Evolutionary conservation across 2,797 vertebrate genomes (phyloP).

Genomic region (Poeciliopsis paucimaculata): DNA sequence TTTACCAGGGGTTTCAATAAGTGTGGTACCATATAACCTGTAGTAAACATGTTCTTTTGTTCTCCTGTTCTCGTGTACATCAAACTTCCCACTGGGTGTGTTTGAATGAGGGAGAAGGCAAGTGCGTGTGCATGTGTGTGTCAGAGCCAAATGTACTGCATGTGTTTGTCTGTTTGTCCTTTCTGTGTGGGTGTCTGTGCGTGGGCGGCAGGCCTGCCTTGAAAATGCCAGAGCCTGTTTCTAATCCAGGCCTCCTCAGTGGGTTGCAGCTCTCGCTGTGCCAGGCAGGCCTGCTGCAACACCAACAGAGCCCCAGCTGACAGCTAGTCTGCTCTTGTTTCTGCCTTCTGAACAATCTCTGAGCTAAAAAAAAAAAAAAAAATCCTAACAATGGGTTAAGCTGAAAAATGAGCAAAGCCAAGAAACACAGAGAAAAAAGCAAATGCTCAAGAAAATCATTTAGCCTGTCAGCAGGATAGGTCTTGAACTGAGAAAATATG

Average conservation of each 20-base stretch:
- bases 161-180: constrained; percentile 67
- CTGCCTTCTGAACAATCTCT: constrained; percentile 48
- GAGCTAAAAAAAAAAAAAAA: constrained; percentile 22
- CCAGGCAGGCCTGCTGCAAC: constrained; percentile 71
- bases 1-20: not conserved
- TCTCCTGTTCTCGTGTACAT: constrained; percentile 45
- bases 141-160: constrained; percentile 55
- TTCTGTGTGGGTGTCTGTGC: constrained; percentile 69
- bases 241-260: constrained; percentile 77
- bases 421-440: constrained; percentile 7
- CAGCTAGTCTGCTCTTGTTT: constrained; percentile 66
- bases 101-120: constrained; percentile 10
- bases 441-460: constrained; percentile 22
- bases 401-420: constrained; percentile 23
- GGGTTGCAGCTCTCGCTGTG: constrained; percentile 70
- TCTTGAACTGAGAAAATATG: constrained; percentile 10
- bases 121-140: constrained; percentile 25
- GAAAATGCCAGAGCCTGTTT: constrained; percentile 73
- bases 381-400: constrained; percentile 56
- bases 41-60: constrained; percentile 31
- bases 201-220: constrained; percentile 69
- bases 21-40: constrained; percentile 4
- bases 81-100: constrained; percentile 43
- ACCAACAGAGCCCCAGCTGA: constrained; percentile 74
- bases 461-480: constrained; percentile 11